Conservation (phyloP, 2,888 invertebrate species). For the Lysandra coridon region DNA sequence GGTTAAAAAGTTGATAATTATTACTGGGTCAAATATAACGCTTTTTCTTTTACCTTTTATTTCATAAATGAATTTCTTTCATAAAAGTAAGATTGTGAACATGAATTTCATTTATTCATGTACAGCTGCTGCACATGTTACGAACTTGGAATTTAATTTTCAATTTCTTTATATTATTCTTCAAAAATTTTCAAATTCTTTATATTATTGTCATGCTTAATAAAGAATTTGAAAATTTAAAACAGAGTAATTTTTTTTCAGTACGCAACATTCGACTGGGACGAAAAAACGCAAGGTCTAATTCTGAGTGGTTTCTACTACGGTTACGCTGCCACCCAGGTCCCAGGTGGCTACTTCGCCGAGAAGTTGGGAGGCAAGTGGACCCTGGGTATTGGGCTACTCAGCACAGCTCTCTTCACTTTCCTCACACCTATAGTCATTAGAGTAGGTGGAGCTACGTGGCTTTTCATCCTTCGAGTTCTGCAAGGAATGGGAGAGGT, state of each 20-base stretch:
- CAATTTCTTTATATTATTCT: too few relatives aligned
- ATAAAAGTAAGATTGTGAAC: too few relatives aligned
- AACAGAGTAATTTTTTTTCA: slow-evolving; percentile 45
- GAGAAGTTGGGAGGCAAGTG: slow-evolving; percentile 93
- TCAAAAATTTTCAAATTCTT: too few relatives aligned
- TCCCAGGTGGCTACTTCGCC: slow-evolving; percentile 91
- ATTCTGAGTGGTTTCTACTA: slow-evolving; percentile 91
- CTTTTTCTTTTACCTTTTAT: too few relatives aligned
- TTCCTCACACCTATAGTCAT: slow-evolving; percentile 89
- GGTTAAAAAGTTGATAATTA: too few relatives aligned
- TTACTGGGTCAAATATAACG: too few relatives aligned
- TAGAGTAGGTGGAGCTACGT: slow-evolving; percentile 69
- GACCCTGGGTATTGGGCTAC: slow-evolving; percentile 89
- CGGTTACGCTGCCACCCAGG: slow-evolving; percentile 90
- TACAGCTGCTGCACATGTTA: too few relatives aligned
- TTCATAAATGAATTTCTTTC: too few relatives aligned
- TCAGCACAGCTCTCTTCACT: slow-evolving; percentile 90
- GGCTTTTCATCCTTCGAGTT: slow-evolving; percentile 81
- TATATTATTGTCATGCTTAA: too few relatives aligned
- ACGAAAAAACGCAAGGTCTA: slow-evolving; percentile 85
- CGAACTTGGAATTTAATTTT: too few relatives aligned
- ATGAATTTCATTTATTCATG: too few relatives aligned
- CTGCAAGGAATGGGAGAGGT: slow-evolving; percentile 90
- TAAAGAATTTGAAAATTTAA: too few relatives aligned
- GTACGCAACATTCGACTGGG: slow-evolving; percentile 83